Evolutionary conservation across 1,140 invertebrate genomes (phyloP), one percentile per base, ranked within the genome.

Genomic region (Drosophila pectinifera): DNA sequence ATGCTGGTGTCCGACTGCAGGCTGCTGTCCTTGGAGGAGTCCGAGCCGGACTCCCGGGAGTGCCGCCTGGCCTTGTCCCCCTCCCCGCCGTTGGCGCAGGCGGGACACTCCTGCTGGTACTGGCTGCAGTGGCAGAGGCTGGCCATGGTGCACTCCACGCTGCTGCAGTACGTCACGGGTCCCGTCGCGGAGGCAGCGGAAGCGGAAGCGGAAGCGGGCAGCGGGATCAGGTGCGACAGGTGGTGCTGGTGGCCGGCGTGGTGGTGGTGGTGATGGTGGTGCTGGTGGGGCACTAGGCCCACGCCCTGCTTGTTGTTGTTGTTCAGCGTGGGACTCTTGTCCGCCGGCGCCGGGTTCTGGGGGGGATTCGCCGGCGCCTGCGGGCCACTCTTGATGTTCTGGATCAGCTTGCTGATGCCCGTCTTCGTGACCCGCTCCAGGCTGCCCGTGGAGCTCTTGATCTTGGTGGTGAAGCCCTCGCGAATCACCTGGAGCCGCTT

Each of bases 1-100:
- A 98, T 96, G 92, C 97, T 98, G 0, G 97, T 98, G 81, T 98
- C 97, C 92, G 97, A 98, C 91, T 98, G 97, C 46, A 98, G 93
- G 91, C 97, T 98, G 85, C 96, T 97, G 85, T 98, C 97, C 93
- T 98, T 98, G 2, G 96, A 97, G 1, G 97, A 97, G 89, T 98
- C 97, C 0, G 97, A 98, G 7, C 96, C 96, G 73, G 97, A 97
- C 91, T 98, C 97, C 58, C 95, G 94, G 0, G 96, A 96, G 28
- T 95, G 93, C 28, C 96, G 93, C 0, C 82, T 36, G 2, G 70
- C 80, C 20, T 73, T 82, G 34, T 68, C 64, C 10, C 64, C 72
- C 46, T 88, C 78, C 6, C 73, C 77, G 5, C 68, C 67, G 0
- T 88, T 80, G 14, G 73, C 63, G 28, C 84, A 89, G 24, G 80